These are phyloP conservation scores for Caenorhabditis panamensis DNA, from an alignment of 2,888 invertebrate species.

Conservation along the genomic window DNA sequence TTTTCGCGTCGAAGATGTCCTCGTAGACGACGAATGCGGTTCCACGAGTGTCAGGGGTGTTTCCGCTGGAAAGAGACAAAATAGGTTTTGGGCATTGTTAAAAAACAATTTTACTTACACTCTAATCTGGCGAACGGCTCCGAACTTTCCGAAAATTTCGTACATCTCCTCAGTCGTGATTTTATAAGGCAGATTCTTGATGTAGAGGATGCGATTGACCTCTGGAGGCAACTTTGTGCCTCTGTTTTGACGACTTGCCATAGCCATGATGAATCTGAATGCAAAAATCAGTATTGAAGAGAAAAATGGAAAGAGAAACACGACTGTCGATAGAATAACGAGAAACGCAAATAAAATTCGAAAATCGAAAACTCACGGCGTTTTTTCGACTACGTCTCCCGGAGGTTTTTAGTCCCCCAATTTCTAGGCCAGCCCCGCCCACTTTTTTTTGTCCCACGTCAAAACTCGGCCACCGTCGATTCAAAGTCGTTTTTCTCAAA, in stretches of 20 bases:
- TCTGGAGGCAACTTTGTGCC: slow-evolving; percentile 91
- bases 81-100: background rate
- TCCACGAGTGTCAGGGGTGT: slow-evolving; percentile 96
- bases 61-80: slow-evolving; percentile 86
- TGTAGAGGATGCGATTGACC: slow-evolving; percentile 95
- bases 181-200: slow-evolving; percentile 98
- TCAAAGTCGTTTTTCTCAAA: too few species aligned
- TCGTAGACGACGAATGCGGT: slow-evolving; percentile 99
- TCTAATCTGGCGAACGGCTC: slow-evolving; percentile 97
- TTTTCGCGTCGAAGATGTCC: slow-evolving; percentile 99
- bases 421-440: too few species aligned
- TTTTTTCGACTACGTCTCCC: too few species aligned
- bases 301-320: background rate
- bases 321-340: background rate
- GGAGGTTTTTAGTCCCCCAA: too few species aligned
- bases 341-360: background rate
- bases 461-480: too few species aligned
- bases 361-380: slow-evolving; percentile 6
- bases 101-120: slow-evolving; percentile 88
- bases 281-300: slow-evolving; percentile 2
- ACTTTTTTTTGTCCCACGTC: too few species aligned
- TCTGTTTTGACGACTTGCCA: slow-evolving; percentile 75
- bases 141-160: slow-evolving; percentile 99
- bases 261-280: slow-evolving; percentile 71
- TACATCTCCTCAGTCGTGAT: slow-evolving; percentile 99